Evolutionary conservation across 1,140 invertebrate species (phyloP), one percentile per base, ranked within the genome.

Genomic region (Dolichoris vasculosae): DNA sequence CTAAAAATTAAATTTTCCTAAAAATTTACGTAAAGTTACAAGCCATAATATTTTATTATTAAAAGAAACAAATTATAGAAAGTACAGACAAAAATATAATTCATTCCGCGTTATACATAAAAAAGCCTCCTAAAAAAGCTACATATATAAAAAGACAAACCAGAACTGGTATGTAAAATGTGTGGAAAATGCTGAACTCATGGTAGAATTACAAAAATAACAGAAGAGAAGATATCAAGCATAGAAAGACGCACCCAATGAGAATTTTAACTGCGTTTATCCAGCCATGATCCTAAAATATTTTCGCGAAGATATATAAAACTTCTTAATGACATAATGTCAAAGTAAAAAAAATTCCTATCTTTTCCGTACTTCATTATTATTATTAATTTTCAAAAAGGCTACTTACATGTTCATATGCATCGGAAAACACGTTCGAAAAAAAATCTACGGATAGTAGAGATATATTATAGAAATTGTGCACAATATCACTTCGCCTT

Each of bases 351-450:
- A 48, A 35, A 48, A 35, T 69, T 26, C 26, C 17, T 63, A 15
- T 48, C 8, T 43, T 55, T 71, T 46, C 46, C 30, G 20, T 63
- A 23, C 1, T 13, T 40, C 67, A 8, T 46, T 43, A 73, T 82
- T 82, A 59, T 84, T 84, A 73, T n/a, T 78, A 48, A 77, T 84
- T 84, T n/a, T 40, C 75, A 38, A 83, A 75, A 83, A 71, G 82
- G 51, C 71, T 32, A 63, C 26, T 59, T 32, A n/a, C 38, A 38
- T 43, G 40, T 46, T 26, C 30, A 9, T 17, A 81, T 40, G 46
- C 80, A 71, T 82, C 80, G 67, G 4, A 32, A 67, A 55, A 32
- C 69, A 55, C 69, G 51, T 82, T 82, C 43, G 80, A 32, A 30
- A 13, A 35, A 51, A 23, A 11, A 64, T 69, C 67, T 13, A 20